Conservation (phyloP, 2,797 vertebrate species). For the Chromobotia macracanthus region DNA sequence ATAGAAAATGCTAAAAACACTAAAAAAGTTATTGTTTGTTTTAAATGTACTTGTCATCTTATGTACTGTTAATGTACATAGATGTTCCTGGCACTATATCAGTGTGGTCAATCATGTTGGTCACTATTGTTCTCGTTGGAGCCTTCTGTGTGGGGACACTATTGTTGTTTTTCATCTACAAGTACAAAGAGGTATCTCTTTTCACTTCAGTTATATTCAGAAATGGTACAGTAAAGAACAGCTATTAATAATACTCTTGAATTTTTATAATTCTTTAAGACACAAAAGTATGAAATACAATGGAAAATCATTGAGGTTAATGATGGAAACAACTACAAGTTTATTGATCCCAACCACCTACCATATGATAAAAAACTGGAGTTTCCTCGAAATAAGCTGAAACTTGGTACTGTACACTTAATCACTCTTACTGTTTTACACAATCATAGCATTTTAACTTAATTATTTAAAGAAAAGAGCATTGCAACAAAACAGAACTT, state of each 20-base stretch:
- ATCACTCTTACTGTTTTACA: not conserved
- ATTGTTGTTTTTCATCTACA: slow-evolving; percentile 83
- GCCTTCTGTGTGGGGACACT: slow-evolving; percentile 59
- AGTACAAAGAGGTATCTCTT: slow-evolving; percentile 84
- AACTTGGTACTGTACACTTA: slow-evolving; percentile 79
- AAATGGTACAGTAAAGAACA: not conserved
- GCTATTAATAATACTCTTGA: too few relatives aligned
- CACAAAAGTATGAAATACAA: slow-evolving; percentile 89
- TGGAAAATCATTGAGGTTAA: slow-evolving; percentile 94
- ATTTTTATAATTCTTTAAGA: slow-evolving; percentile 71
- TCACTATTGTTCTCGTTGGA: slow-evolving; percentile 71
- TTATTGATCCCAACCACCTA: slow-evolving; percentile 89
- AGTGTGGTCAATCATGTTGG: slow-evolving; percentile 9
- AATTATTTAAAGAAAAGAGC: not conserved
- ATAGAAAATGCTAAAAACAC: not conserved
- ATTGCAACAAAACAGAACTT: not conserved
- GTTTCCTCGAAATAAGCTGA: slow-evolving; percentile 90
- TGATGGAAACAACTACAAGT: slow-evolving; percentile 89
- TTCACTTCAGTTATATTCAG: not conserved
- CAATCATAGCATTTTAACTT: not conserved
- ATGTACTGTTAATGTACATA: not conserved
- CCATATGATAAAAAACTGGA: slow-evolving; percentile 94
- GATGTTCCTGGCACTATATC: not conserved
- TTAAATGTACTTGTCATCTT: not conserved
- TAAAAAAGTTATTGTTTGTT: not conserved